These are phyloP conservation scores for Lamprologus lemairii DNA, from an alignment of 2,113 vertebrate species.

Conservation along the genomic window DNA sequence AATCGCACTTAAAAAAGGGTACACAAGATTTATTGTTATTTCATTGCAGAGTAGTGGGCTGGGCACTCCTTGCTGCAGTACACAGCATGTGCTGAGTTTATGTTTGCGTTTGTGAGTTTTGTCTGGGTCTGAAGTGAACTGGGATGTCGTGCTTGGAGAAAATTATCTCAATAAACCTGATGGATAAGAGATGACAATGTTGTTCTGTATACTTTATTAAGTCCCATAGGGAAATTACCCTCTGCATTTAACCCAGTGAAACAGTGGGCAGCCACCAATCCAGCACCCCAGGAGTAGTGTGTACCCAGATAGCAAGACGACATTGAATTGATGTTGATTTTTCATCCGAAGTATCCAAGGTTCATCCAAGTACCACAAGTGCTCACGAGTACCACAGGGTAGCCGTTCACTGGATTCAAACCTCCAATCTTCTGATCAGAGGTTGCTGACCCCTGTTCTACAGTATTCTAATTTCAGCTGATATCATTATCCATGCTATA, in stretches of 20 bases:
- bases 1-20: background rate
- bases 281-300: background rate
- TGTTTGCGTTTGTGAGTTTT: background rate
- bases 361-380: background rate
- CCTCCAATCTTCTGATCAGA: background rate
- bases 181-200: background rate
- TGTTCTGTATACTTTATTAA: background rate
- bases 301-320: background rate
- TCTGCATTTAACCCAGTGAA: background rate
- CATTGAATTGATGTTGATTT: background rate
- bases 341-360: background rate
- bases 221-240: background rate
- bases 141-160: background rate
- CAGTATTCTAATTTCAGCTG: background rate
- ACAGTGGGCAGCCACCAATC: background rate
- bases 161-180: background rate
- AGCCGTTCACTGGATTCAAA: background rate
- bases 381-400: background rate
- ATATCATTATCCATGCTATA: background rate
- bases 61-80: background rate
- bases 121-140: background rate
- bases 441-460: background rate
- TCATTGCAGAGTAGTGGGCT: background rate
- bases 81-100: background rate
- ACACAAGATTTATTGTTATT: background rate